These are phyloP conservation scores for Hippopotamyrus pictus DNA, from an alignment of 2,797 vertebrate genomes.

Conservation along the genomic window DNA sequence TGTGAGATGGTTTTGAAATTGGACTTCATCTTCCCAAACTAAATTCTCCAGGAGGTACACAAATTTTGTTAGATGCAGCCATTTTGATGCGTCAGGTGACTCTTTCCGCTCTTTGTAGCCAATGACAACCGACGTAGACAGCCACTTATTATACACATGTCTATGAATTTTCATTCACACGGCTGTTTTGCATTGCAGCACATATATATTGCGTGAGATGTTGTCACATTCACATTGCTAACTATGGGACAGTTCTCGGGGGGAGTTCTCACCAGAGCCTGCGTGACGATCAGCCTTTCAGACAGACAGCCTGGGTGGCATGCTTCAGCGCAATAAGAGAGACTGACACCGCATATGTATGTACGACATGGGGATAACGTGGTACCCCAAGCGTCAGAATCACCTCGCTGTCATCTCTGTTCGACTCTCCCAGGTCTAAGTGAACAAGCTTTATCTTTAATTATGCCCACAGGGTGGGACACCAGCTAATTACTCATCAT, in stretches of 20 bases:
- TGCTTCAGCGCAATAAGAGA: neutral
- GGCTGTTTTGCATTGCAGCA: neutral
- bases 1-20: neutral
- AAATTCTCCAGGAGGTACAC: neutral
- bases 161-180: neutral
- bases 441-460: constrained; percentile 35
- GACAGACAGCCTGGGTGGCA: neutral
- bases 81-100: neutral
- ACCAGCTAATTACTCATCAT: constrained; percentile 47
- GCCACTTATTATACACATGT: neutral
- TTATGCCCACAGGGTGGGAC: constrained; percentile 35
- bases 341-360: neutral
- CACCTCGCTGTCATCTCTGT: neutral
- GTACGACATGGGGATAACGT: neutral
- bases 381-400: neutral
- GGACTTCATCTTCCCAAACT: neutral
- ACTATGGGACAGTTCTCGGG: neutral
- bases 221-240: neutral
- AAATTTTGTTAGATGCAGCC: neutral
- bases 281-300: neutral
- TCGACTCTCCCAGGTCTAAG: neutral
- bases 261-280: neutral
- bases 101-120: neutral
- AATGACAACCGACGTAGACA: neutral
- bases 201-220: neutral